phyloP scores from a whole-genome alignment of 1,140 invertebrate genomes.

The Oreohelix idahoensis region DNA sequence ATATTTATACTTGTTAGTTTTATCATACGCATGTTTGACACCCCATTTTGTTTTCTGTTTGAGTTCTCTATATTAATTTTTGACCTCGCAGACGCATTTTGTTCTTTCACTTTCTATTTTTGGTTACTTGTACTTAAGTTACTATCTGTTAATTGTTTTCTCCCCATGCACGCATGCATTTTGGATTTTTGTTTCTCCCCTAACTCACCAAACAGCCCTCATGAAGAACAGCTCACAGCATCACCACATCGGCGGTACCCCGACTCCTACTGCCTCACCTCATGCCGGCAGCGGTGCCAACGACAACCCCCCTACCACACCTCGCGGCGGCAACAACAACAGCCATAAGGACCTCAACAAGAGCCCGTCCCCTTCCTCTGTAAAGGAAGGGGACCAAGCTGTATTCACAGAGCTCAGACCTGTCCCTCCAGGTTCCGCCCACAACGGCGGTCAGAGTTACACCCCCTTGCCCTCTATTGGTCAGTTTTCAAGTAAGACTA shows the following conservation, averaged over 20 bases:
- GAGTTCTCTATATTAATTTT: no score
- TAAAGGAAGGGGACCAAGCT: background rate
- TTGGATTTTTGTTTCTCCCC: background rate
- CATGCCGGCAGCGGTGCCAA: constrained; percentile 7
- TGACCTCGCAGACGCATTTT: no score
- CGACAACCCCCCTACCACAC: constrained; percentile 7
- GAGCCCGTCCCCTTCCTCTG: background rate
- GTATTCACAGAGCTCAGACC: constrained; percentile 28
- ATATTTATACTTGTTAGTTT: no score
- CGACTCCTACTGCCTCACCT: constrained; percentile 10
- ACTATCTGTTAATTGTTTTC: background rate
- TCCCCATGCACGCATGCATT: background rate
- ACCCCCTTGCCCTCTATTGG: constrained; percentile 30
- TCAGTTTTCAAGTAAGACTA: constrained; percentile 36
- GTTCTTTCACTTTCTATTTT: no score
- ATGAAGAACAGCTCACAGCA: background rate
- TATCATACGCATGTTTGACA: no score
- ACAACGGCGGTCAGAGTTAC: constrained; percentile 5
- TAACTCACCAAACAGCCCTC: background rate
- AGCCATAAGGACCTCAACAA: background rate
- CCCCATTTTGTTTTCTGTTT: no score
- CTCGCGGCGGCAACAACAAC: background rate
- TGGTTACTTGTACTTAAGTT: background rate
- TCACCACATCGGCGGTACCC: background rate
- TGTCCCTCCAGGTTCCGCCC: constrained; percentile 17